Conservation (phyloP, 2,888 invertebrate genomes). For the Drosophila monieri region DNA sequence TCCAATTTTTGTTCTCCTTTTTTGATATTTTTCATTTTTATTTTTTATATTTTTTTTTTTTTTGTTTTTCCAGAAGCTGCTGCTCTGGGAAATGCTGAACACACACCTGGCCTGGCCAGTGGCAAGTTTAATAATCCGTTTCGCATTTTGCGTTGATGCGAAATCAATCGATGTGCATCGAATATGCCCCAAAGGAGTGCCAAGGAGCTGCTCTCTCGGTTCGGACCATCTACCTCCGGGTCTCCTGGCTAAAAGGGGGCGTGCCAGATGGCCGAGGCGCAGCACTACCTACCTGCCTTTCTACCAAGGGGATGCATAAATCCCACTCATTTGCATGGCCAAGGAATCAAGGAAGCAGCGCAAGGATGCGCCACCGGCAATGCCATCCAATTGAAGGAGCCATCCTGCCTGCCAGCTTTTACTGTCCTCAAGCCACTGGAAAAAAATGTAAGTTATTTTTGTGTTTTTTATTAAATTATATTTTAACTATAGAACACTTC, state of each 20-base stretch:
- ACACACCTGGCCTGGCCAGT: conserved; percentile 52
- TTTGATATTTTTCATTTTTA: background rate
- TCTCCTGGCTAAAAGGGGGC: background rate
- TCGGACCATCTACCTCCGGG: background rate
- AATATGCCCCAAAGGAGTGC: conserved; percentile 51
- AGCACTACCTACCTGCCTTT: background rate
- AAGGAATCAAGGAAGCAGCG: conserved; percentile 47
- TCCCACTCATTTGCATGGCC: conserved; percentile 67
- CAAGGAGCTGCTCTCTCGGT: conserved; percentile 4
- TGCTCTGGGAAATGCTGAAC: conserved; percentile 15
- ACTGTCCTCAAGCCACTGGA: background rate
- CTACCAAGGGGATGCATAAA: conserved; percentile 39
- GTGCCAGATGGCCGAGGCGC: background rate
- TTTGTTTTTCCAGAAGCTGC: conserved; percentile 8
- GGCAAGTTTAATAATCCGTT: conserved; percentile 72
- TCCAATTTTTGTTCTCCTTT: background rate
- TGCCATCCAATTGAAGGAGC: conserved; percentile 33
- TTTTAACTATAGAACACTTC: background rate
- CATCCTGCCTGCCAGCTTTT: background rate
- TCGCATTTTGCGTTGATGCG: conserved; percentile 67
- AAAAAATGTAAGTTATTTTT: background rate
- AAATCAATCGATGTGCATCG: conserved; percentile 71
- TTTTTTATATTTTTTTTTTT: background rate
- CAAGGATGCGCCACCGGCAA: conserved; percentile 35
- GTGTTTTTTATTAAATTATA: background rate